Percentiles rank a stretch among this genome's conserved stretches.
Conservation (phyloP, 2,113 vertebrate species). For the Elanus axillaris region DNA sequence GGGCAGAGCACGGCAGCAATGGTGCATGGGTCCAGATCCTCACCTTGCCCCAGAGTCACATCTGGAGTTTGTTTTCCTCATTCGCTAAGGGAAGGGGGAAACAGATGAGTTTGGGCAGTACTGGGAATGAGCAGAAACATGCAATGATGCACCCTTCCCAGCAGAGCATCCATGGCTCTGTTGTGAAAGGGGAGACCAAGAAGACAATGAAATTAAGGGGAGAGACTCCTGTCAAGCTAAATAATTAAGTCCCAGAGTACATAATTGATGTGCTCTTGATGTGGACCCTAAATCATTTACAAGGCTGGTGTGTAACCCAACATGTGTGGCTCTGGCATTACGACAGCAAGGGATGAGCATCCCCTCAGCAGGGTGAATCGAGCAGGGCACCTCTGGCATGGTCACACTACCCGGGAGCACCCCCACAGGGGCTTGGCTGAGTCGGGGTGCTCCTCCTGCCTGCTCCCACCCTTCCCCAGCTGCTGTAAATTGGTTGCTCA, state of each 20-base stretch:
- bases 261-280: constrained; percentile 51
- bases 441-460: not conserved
- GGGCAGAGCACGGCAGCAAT: not conserved
- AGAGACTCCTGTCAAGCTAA: constrained; percentile 49
- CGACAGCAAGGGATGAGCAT: not conserved
- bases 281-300: constrained; percentile 56
- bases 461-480: not conserved
- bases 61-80: not conserved
- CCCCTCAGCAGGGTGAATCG: accelerated
- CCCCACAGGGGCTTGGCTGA: not conserved
- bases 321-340: not conserved
- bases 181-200: not conserved
- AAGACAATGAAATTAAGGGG: constrained; percentile 59
- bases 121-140: not conserved
- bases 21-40: not conserved
- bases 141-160: not conserved
- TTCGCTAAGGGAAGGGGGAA: not conserved
- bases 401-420: not conserved
- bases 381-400: not conserved
- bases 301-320: not conserved
- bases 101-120: not conserved
- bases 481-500: accelerated
- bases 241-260: constrained; percentile 57
- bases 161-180: not conserved
- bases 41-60: not conserved